A percentile compares a stretch with the other conserved stretches of the same genome.
These are phyloP conservation scores for Diaphora mendica DNA, from an alignment of 2,888 invertebrate genomes.

Conservation along the genomic window DNA sequence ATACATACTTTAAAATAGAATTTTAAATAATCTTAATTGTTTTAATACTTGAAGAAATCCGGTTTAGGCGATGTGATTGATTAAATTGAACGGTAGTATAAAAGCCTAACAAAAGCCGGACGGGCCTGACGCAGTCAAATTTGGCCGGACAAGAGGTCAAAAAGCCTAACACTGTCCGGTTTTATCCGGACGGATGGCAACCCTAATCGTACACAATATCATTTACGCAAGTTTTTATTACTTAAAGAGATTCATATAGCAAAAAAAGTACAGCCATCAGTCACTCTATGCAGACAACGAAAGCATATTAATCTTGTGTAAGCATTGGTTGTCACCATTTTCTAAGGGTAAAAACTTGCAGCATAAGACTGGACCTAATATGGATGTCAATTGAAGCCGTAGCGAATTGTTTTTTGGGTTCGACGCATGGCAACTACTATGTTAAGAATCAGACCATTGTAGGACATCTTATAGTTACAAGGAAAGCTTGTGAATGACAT, in stretches of 20 bases:
- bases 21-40: no score
- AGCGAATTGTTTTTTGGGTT: not conserved
- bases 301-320: slow-evolving; percentile 46
- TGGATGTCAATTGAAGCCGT: not conserved
- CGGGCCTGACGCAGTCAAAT: no score
- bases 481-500: slow-evolving; percentile 4
- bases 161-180: no score
- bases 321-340: slow-evolving; percentile 42
- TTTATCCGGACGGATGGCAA: no score
- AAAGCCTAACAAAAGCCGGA: no score
- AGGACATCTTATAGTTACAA: not conserved
- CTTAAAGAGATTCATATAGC: slow-evolving; percentile 19
- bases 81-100: no score
- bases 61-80: no score
- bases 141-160: no score
- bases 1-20: no score
- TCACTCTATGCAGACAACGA: slow-evolving; percentile 42
- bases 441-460: not conserved
- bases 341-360: slow-evolving; percentile 13
- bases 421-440: not conserved
- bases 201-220: slow-evolving; percentile 19
- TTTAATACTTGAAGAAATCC: no score
- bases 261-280: slow-evolving; percentile 34
- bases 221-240: slow-evolving; percentile 16
- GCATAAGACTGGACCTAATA: not conserved